Evolutionary conservation across 1,140 invertebrate species (phyloP).

Genomic region (Magallana gigas): DNA sequence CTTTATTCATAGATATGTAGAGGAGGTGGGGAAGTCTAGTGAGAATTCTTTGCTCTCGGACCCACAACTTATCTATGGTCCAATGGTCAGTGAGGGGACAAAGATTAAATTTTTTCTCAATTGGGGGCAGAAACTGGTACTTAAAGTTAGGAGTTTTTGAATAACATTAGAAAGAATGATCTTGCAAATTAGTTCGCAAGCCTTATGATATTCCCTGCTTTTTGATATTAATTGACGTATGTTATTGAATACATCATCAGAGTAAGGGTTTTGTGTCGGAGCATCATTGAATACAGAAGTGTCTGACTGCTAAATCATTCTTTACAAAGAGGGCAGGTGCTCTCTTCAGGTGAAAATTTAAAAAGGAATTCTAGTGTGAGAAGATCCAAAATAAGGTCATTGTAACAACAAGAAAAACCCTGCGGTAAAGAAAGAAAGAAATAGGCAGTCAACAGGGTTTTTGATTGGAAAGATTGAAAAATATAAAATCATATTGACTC

Average conservation of each 20-base stretch:
- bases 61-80: background rate
- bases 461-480: background rate
- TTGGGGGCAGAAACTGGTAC: background rate
- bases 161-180: background rate
- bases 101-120: background rate
- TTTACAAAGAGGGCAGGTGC: slow-evolving; percentile 19
- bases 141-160: background rate
- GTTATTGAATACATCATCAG: background rate
- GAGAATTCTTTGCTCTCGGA: too few relatives aligned
- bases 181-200: background rate
- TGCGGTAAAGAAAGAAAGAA: background rate
- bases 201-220: background rate
- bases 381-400: slow-evolving; percentile 27
- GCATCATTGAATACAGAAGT: slow-evolving; percentile 18
- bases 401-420: slow-evolving; percentile 6
- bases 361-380: slow-evolving; percentile 3
- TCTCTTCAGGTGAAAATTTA: slow-evolving; percentile 27
- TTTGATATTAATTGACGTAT: slow-evolving; percentile 15
- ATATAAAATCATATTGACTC: background rate
- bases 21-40: too few relatives aligned
- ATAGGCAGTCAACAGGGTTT: background rate
- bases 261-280: slow-evolving; percentile 1
- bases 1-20: too few relatives aligned
- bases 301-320: slow-evolving; percentile 6
- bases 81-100: background rate